Conservation (phyloP, 2,113 vertebrate genomes). For the Bettongia penicillata region DNA sequence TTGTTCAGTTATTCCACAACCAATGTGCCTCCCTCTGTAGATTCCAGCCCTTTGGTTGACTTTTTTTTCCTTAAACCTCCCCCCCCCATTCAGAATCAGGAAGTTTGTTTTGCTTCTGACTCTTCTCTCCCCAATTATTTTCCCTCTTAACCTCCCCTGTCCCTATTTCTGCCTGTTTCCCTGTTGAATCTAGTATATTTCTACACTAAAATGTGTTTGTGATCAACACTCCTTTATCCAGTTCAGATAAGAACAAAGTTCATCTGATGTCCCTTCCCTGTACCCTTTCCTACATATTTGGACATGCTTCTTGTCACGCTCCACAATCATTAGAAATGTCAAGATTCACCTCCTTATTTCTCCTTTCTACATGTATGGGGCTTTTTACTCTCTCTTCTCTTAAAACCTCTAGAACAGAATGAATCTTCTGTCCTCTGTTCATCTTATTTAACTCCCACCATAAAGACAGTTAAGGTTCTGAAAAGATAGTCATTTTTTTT, state of each 20-base stretch:
- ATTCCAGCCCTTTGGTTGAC: no score
- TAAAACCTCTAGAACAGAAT: background rate
- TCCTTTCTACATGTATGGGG: background rate
- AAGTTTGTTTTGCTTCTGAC: background rate
- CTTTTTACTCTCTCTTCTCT: background rate
- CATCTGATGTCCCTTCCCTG: background rate
- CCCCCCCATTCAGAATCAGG: background rate
- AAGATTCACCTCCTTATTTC: background rate
- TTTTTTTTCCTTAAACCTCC: no score
- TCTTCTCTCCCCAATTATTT: background rate
- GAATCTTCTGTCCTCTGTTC: background rate
- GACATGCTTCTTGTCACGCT: background rate
- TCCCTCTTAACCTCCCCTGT: background rate
- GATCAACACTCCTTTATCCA: background rate
- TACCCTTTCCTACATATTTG: background rate
- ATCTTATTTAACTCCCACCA: background rate
- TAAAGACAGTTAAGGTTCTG: background rate
- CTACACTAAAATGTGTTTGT: background rate
- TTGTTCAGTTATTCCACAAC: no score
- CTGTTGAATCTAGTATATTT: background rate
- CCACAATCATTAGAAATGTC: background rate
- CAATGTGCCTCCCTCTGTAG: no score
- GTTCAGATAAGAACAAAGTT: background rate
- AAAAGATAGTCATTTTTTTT: no score
- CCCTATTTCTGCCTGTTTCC: background rate